Evolutionary conservation across 2,888 invertebrate genomes (phyloP).

Genomic region (Sycophila texana): DNA sequence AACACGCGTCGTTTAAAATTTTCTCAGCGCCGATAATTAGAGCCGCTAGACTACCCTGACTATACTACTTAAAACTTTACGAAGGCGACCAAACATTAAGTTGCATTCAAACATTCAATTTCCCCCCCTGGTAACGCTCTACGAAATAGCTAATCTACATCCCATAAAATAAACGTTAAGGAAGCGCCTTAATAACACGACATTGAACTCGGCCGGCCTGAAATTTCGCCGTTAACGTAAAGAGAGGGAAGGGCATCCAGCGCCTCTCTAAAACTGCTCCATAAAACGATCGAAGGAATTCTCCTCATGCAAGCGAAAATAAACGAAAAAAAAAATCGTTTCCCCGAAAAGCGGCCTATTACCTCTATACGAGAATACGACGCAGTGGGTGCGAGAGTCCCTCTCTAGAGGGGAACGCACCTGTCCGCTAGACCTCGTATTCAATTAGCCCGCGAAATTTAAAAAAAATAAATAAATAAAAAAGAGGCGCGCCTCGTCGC

Average conservation of each 20-base stretch:
- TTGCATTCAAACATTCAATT: too few relatives aligned
- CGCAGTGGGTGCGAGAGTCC: not conserved
- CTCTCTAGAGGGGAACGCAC: constrained; percentile 26
- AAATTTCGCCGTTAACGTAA: not conserved
- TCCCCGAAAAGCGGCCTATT: constrained; percentile 15
- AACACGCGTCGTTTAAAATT: too few relatives aligned
- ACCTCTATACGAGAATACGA: constrained; percentile 1
- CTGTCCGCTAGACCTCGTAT: constrained; percentile 21
- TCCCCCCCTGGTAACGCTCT: too few relatives aligned
- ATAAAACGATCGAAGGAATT: not conserved
- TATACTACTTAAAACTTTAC: too few relatives aligned
- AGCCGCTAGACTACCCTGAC: too few relatives aligned
- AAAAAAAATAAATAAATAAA: too few relatives aligned
- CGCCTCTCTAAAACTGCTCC: constrained; percentile 12
- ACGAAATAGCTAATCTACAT: too few relatives aligned
- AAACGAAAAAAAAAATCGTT: constrained; percentile 8
- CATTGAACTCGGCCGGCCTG: not conserved
- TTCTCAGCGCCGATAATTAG: too few relatives aligned
- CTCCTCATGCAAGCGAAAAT: not conserved
- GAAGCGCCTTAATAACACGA: not conserved
- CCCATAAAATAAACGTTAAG: not conserved
- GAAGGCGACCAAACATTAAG: too few relatives aligned
- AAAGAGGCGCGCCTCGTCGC: not conserved
- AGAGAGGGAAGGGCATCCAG: not conserved
- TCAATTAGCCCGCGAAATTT: constrained; percentile 37